Evolutionary conservation across 2,888 invertebrate genomes (phyloP).

Genomic region (Andrena hattorfiana): DNA sequence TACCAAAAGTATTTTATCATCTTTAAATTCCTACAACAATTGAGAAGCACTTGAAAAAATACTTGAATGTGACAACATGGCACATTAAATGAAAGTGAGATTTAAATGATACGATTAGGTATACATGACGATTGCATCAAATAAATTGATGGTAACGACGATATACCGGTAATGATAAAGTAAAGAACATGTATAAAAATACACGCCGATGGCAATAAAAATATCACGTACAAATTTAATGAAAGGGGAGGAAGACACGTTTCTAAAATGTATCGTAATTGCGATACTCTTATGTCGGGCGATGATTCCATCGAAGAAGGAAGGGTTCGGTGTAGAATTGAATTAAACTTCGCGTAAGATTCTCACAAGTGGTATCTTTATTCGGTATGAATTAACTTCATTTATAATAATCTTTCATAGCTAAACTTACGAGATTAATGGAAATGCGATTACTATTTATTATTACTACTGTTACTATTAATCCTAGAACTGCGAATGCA

Average conservation of each 20-base stretch:
- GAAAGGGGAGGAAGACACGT: slow-evolving; percentile 12
- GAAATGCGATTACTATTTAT: slow-evolving; percentile 7
- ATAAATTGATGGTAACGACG: slow-evolving; percentile 14
- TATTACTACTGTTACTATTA: neutral
- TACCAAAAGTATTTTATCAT: slow-evolving; percentile 11
- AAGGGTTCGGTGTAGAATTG: slow-evolving; percentile 10
- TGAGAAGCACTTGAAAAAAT: slow-evolving; percentile 15
- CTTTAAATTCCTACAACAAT: slow-evolving; percentile 19
- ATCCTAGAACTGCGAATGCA: slow-evolving; percentile 4
- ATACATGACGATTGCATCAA: slow-evolving; percentile 20
- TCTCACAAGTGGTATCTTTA: slow-evolving; percentile 19
- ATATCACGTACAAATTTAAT: slow-evolving; percentile 57
- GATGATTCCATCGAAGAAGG: neutral
- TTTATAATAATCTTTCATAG: slow-evolving; percentile 33
- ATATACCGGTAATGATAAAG: slow-evolving; percentile 39
- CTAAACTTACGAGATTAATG: slow-evolving; percentile 20
- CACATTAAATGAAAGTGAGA: slow-evolving; percentile 44
- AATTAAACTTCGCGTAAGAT: slow-evolving; percentile 33
- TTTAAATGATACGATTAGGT: slow-evolving; percentile 27
- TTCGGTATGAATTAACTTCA: slow-evolving; percentile 11
- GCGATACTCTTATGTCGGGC: slow-evolving; percentile 13
- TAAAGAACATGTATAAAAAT: slow-evolving; percentile 38
- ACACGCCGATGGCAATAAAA: slow-evolving; percentile 68
- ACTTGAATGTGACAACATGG: slow-evolving; percentile 23
- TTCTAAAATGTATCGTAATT: slow-evolving; percentile 46